Evolutionary conservation across 2,113 vertebrate species (phyloP), one percentile per base, ranked within the genome.

Genomic region (mouse (Mus musculus)): DNA sequence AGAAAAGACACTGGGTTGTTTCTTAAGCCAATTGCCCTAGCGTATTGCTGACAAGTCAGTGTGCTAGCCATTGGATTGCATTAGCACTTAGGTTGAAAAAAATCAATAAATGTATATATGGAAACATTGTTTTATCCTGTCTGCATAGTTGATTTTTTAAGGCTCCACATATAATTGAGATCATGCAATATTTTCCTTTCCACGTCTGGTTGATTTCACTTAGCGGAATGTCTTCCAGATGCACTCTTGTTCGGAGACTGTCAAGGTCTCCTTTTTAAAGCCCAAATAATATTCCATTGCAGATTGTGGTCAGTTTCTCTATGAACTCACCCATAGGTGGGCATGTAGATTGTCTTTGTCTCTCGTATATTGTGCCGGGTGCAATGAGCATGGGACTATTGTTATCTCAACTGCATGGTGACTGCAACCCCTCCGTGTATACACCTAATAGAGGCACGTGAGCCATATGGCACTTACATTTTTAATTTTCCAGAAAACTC

Each of bases 211-310:
- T 90, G 24, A 36, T 84, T 80, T 80, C 75, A 65, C 19, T 91
- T 81, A 91, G 65, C 63, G 65, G 86, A 76, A 85, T 33, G 33
- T 72, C 75, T 88, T 91, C 82, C 36, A 95, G 14, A 39, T 42
- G 28, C 24, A 63, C 8, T 28, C 56, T 39, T 72, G 30, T 28
- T 52, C 5, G 30, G 33, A 24, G 61, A 81, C 73, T 54, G 42
- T 9, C 42, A 80, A 13, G 19, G 33, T 54, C 65, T 95, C 6
- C 39, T 73, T 72, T 88, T 72, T 77, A 54, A 84, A 73, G 54
- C 5, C 11, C 26, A 56, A 71, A 59, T 80, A 77, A 90, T 90
- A 85, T 56, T 85, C 46, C n/a, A 56, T 8, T 54, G 24, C 12
- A 75, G 16, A 54, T 63, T 5, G 1, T 17, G 14, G 24, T 33